Conservation (phyloP, 2,888 invertebrate species). For the Phaedon cochleariae region DNA sequence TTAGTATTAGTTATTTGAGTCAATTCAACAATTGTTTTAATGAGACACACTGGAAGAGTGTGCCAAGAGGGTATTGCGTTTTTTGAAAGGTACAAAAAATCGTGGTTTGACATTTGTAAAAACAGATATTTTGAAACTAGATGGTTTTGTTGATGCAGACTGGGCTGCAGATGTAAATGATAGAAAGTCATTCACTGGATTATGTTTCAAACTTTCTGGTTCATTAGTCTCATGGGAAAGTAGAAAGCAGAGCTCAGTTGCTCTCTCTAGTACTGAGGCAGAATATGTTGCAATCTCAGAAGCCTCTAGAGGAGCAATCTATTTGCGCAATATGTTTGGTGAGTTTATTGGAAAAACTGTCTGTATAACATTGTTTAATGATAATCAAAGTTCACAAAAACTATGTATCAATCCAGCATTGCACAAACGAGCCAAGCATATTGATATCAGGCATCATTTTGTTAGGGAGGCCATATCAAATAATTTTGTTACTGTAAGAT, state of each 20-base stretch:
- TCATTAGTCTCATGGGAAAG: constrained; percentile 29
- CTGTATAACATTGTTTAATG: constrained; percentile 19
- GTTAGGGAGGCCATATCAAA: constrained; percentile 22
- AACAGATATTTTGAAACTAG: constrained; percentile 10
- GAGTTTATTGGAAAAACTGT: constrained; percentile 19
- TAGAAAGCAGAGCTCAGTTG: constrained; percentile 28
- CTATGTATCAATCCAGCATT: constrained; percentile 25
- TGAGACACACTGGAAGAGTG: constrained; percentile 33
- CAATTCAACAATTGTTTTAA: constrained; percentile 30
- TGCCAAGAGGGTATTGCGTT: constrained; percentile 12
- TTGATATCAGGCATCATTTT: too few relatives aligned
- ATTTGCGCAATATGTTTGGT: constrained; percentile 23
- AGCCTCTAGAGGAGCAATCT: constrained; percentile 27
- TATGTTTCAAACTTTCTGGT: constrained; percentile 24
- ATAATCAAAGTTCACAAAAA: constrained; percentile 9
- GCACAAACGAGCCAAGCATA: too few relatives aligned
- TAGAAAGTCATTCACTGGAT: constrained; percentile 34
- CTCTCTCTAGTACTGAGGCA: constrained; percentile 26
- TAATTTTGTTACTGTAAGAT: constrained; percentile 20
- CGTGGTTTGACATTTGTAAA: neutral
- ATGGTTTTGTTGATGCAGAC: constrained; percentile 32
- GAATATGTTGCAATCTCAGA: constrained; percentile 26
- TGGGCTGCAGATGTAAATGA: constrained; percentile 30
- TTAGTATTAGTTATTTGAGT: constrained; percentile 35
- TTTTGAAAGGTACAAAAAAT: constrained; percentile 14